Base-by-base conservation (phyloP, 2,113 vertebrate species). In the Alethe diademata region DNA sequence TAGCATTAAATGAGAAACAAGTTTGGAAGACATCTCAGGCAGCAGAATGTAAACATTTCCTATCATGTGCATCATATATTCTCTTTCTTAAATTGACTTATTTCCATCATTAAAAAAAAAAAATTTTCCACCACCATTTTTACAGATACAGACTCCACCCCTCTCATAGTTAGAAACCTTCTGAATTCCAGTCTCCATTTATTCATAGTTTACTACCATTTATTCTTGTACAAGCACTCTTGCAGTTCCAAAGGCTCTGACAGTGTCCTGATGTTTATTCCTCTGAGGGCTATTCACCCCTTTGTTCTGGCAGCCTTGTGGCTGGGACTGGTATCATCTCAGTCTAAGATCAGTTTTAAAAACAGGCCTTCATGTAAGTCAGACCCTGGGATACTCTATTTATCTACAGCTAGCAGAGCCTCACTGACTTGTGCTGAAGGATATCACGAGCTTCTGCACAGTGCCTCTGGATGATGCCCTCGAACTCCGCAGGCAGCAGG, bases 361-460 rank as follows among this genome's bases (percentile, higher is more conserved):
- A 70, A 51, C 3, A 1, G 20, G 14, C 19, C 12, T 61, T 65
- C 19, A 10, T 1, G 1, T 15, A 35, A 56, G 40, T 22, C 60
- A 81, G 53, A 57, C 23, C 22, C 65, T 36, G 70, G 50, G 13
- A 75, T 8, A 45, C 23, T 51, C 40, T 24, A 8, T 31, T 70
- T 47, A 73, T 87, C 35, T 48, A 38, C 56, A 78, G 43, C 42
- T n/a, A 16, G 4, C 56, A 17, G 36, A 54, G 11, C 35, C 35
- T 35, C 67, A 98, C 98, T 97, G 82, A 99, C 99, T 71, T 98
- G 93, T 96, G 95, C 84, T 97, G 79, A 51, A 99, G 98, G 86
- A 98, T 50, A 1, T 97, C 56, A 19, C 96, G 98, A 8, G 98
- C 97, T 58, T 97, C 95, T 88, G 64, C 48, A 65, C 99, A 99